phyloP scores from a whole-genome alignment of 2,797 vertebrate species.

The Adelosebastes latens region DNA sequence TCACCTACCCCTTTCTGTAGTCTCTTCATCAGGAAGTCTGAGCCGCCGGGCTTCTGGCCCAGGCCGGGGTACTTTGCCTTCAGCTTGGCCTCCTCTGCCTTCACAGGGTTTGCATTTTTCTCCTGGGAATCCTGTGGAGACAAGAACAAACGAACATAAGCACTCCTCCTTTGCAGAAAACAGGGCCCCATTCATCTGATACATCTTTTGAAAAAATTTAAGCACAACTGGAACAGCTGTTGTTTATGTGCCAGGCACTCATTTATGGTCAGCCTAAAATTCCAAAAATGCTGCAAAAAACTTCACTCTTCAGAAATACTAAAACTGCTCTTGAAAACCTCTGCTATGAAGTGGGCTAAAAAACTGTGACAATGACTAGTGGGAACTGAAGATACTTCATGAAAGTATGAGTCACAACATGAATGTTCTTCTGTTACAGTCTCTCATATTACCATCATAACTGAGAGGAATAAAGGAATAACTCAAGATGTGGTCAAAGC shows the following conservation, averaged over 20 bases:
- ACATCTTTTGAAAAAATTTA: background rate
- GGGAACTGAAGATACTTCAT: slow-evolving; percentile 20
- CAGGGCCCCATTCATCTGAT: background rate
- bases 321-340: background rate
- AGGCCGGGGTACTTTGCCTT: slow-evolving; percentile 94
- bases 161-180: slow-evolving; percentile 3
- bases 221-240: slow-evolving; percentile 20
- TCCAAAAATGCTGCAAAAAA: slow-evolving; percentile 12
- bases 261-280: background rate
- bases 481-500: background rate
- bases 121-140: slow-evolving; percentile 89
- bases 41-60: slow-evolving; percentile 93
- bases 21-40: slow-evolving; percentile 97
- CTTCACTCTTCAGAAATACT: background rate
- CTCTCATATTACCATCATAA: slow-evolving; percentile 7
- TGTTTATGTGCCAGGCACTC: slow-evolving; percentile 18
- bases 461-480: slow-evolving; percentile 3
- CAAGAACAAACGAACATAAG: slow-evolving; percentile 12
- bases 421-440: slow-evolving; percentile 13
- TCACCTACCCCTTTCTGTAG: slow-evolving; percentile 92
- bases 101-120: slow-evolving; percentile 89
- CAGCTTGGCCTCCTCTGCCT: slow-evolving; percentile 93
- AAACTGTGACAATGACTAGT: background rate
- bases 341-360: slow-evolving; percentile 7
- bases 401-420: slow-evolving; percentile 37